Base-by-base conservation (phyloP, 2,113 vertebrate genomes). In the Limnothrissa miodon region DNA sequence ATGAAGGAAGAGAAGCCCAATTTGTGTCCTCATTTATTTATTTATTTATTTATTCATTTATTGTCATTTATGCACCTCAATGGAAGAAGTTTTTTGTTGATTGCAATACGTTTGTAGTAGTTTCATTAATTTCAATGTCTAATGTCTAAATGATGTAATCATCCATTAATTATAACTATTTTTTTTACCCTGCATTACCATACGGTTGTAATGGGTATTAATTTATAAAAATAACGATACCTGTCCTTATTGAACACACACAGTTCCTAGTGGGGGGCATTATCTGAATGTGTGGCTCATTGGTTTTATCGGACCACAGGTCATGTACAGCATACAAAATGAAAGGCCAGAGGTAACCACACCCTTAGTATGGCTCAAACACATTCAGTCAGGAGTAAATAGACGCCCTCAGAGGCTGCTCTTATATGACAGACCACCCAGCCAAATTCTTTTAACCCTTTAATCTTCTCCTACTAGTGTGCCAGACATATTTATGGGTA, bases 1-100 rank as follows among this genome's bases (percentile, higher is more conserved):
- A 89, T 83, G 0, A 82, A 85, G 83, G 74, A 45, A 17, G 79
- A 83, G 15, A 44, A 85, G 29, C 23, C 19, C 13, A 10, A 21
- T 59, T 2, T 23, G 36, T 80, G 23, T 80, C n/a, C 45, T 33
- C 45, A 15, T 48, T 33, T 48, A 2, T 33, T 80, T 51, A 33
- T n/a, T n/a, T 9, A 48, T 17, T 42, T 8, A 48, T 17, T 44
- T 66, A 33, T n/a, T n/a, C 9, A 48, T 17, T 42, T 8, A 48
- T 17, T 44, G n/a, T 66, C 66, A 62, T 9, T 1, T 25, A 62
- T 1, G 59, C n/a, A 10, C 59, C 59, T 62, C 59, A 25, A 62
- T 25, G 8, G 19, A 56, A 56, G 19, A 56, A 62, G 25, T 15
- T 1, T 62, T 53, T 25, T 62, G 25, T 29, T 62, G 56, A 62